These are phyloP conservation scores for Serripes groenlandicus DNA, from an alignment of 2,888 invertebrate species.

Conservation along the genomic window DNA sequence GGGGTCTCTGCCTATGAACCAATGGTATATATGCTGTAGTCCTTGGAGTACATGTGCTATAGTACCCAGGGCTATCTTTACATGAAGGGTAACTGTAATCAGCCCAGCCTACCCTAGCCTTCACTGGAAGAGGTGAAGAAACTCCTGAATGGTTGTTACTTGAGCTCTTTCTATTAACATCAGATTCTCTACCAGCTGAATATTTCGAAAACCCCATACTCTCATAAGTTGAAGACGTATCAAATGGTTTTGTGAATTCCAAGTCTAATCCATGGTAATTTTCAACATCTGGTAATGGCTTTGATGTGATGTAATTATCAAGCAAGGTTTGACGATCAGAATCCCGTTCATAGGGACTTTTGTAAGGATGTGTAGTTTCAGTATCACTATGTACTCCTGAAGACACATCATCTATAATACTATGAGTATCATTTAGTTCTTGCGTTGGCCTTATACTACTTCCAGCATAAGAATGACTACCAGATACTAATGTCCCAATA, in stretches of 20 bases:
- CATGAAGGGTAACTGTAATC: not conserved
- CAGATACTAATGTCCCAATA: slow-evolving; percentile 15
- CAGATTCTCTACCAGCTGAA: not conserved
- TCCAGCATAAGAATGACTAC: slow-evolving; percentile 12
- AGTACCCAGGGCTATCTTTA: not conserved
- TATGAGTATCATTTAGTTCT: slow-evolving; percentile 3
- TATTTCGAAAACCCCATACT: not conserved
- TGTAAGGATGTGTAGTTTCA: not conserved
- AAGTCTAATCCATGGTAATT: not conserved
- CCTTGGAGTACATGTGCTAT: not conserved
- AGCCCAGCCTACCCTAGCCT: not conserved
- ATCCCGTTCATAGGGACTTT: not conserved
- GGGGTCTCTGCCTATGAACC: not conserved
- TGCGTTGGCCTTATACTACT: slow-evolving; percentile 8
- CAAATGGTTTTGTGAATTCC: not conserved
- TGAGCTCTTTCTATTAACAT: not conserved
- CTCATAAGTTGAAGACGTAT: slow-evolving; percentile 3
- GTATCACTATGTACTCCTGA: slow-evolving; percentile 5
- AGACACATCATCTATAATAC: slow-evolving; percentile 21
- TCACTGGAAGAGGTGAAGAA: not conserved
- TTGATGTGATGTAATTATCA: too few species aligned
- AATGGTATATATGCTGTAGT: not conserved
- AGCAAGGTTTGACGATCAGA: not conserved
- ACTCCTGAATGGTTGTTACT: not conserved
- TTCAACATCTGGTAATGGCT: too few species aligned